Conservation (phyloP, 2,113 vertebrate genomes). For the Datnioides undecimradiatus region DNA sequence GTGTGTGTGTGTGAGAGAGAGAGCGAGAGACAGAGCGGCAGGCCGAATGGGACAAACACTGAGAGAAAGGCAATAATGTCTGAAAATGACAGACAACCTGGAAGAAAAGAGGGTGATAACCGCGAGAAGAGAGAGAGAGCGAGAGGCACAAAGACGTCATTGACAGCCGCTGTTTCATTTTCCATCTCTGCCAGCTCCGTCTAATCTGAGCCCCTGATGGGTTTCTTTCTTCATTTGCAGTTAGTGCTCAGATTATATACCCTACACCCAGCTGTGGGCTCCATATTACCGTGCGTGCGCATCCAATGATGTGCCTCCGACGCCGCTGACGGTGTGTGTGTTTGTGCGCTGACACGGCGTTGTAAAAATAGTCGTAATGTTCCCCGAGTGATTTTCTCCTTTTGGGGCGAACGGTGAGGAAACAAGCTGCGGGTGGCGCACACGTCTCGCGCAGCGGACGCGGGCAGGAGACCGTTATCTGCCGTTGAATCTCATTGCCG, state of each 20-base stretch:
- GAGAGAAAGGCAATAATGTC: conserved; percentile 64
- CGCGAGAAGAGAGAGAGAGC: conserved; percentile 5
- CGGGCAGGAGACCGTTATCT: conserved; percentile 18
- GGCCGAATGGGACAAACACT: conserved; percentile 54
- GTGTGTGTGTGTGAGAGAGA: neutral
- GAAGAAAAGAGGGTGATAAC: conserved; percentile 44
- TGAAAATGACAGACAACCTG: conserved; percentile 65
- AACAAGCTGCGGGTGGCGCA: conserved; percentile 40
- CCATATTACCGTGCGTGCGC: conserved; percentile 15
- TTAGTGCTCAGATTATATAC: conserved; percentile 59
- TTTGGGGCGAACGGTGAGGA: conserved; percentile 37
- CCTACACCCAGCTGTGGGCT: conserved; percentile 50
- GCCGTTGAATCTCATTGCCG: neutral
- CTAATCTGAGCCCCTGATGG: conserved; percentile 62
- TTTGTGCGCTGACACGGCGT: neutral
- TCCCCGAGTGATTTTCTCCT: conserved; percentile 60
- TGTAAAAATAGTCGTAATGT: conserved; percentile 57
- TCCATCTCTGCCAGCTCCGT: conserved; percentile 61
- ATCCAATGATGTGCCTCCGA: conserved; percentile 10
- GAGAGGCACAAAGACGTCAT: conserved; percentile 19
- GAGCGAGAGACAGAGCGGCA: neutral
- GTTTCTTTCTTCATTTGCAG: conserved; percentile 72
- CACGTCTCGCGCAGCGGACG: neutral
- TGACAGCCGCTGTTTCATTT: conserved; percentile 56
- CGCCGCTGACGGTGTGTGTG: neutral